A percentile compares a stretch with the other conserved stretches of the same genome.
Evolutionary conservation across 2,797 vertebrate genomes (phyloP).

Genomic region (Pangasius larnaudii): DNA sequence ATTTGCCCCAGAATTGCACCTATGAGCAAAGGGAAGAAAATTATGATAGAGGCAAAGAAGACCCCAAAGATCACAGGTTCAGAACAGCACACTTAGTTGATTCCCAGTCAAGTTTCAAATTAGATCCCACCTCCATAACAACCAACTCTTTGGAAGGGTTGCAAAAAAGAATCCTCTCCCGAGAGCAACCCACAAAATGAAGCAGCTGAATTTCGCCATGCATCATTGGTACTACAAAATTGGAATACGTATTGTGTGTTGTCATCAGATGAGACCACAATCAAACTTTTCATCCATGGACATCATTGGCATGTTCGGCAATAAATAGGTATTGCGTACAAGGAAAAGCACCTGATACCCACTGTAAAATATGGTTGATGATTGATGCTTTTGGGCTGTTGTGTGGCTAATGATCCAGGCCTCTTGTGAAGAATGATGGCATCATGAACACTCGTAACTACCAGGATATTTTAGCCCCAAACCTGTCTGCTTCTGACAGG

Average conservation of each 20-base stretch:
- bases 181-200: neutral
- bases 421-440: conserved; percentile 1
- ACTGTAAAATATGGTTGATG: neutral
- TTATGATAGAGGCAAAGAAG: neutral
- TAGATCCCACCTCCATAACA: neutral
- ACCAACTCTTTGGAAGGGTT: neutral
- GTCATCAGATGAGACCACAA: neutral
- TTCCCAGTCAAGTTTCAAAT: neutral
- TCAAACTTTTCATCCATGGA: neutral
- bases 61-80: no score
- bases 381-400: neutral
- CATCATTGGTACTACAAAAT: neutral
- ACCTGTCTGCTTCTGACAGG: neutral
- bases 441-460: neutral
- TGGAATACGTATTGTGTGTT: neutral
- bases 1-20: neutral
- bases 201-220: neutral
- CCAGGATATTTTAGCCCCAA: neutral
- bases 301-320: neutral
- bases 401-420: neutral
- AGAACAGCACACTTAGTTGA: neutral
- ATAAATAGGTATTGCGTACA: neutral
- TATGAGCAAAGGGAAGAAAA: neutral
- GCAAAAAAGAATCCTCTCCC: neutral
- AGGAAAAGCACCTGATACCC: neutral